phyloP scores from a whole-genome alignment of 2,797 vertebrate genomes.

The Chloroceryle inda region DNA sequence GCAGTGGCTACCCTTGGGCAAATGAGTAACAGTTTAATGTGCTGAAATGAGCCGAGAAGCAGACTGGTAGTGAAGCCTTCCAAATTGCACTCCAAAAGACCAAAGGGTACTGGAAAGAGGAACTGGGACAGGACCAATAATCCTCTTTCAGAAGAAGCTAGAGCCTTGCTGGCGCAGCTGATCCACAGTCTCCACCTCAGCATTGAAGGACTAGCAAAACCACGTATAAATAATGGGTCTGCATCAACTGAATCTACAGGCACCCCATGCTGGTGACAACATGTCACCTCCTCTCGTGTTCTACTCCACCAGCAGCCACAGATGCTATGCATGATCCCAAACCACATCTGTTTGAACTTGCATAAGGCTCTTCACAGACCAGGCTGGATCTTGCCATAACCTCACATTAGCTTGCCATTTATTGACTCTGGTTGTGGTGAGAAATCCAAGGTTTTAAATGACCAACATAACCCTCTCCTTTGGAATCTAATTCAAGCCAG shows the following conservation, averaged over 20 bases:
- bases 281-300: background rate
- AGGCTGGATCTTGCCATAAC: background rate
- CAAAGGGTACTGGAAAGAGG: background rate
- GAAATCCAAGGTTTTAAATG: background rate
- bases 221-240: accelerated
- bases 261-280: background rate
- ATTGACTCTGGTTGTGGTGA: background rate
- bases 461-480: background rate
- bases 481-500: background rate
- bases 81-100: background rate
- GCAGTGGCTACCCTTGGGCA: background rate
- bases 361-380: background rate
- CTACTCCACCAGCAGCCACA: background rate
- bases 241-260: background rate
- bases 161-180: background rate
- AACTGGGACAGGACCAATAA: background rate
- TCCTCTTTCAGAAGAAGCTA: background rate
- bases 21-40: background rate
- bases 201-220: background rate
- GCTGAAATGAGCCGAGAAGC: background rate
- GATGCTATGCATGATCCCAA: background rate
- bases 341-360: background rate
- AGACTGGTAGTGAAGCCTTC: background rate
- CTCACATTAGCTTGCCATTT: background rate
- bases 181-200: background rate